These are phyloP conservation scores for Linurgus olivaceus DNA, from an alignment of 2,797 vertebrate genomes.

Conservation along the genomic window DNA sequence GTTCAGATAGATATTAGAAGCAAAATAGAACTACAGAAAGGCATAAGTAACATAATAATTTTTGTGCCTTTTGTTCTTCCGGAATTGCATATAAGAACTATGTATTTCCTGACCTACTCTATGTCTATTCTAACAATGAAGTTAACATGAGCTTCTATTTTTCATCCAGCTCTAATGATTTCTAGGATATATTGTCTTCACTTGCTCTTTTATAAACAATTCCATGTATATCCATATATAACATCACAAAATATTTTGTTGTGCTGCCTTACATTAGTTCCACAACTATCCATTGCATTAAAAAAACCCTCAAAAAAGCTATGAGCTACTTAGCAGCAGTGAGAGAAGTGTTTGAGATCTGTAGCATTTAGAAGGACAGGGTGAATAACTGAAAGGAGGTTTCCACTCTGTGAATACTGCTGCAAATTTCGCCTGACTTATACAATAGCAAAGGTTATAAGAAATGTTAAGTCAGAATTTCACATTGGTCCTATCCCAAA, in stretches of 20 bases:
- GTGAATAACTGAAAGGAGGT: neutral
- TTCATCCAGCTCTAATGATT: neutral
- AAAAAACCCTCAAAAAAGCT: neutral
- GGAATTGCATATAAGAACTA: neutral
- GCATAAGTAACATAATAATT: neutral
- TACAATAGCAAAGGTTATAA: neutral
- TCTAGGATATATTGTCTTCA: neutral
- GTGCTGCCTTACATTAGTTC: neutral
- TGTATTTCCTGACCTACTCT: neutral
- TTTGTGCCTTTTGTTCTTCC: neutral
- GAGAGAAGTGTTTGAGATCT: neutral
- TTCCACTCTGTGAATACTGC: neutral
- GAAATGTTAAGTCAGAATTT: neutral
- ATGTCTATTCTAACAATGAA: neutral
- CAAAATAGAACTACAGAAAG: neutral
- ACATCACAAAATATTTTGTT: neutral
- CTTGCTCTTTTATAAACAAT: neutral
- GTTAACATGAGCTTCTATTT: neutral
- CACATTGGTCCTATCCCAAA: neutral
- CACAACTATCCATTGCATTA: neutral
- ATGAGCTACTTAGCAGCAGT: neutral
- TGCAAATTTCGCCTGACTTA: neutral
- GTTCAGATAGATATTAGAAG: neutral
- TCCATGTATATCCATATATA: neutral
- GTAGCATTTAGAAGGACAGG: neutral